phyloP scores from a whole-genome alignment of 2,888 invertebrate species.

The Volucella inflata region DNA sequence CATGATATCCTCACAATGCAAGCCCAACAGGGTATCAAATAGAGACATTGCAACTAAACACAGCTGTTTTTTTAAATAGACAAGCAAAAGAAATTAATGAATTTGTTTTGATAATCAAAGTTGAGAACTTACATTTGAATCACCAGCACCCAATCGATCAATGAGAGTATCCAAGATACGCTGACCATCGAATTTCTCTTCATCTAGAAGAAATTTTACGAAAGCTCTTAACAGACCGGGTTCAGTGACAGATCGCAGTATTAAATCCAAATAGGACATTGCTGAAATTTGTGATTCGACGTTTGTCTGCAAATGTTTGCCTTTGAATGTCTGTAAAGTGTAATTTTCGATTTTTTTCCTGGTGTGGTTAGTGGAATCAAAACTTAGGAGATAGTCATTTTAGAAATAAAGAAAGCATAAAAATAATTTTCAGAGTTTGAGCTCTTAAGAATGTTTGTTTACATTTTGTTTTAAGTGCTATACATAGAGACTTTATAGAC shows the following conservation, averaged over 20 bases:
- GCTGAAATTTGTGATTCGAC: constrained; percentile 95
- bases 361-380: constrained; percentile 80
- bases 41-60: constrained; percentile 95
- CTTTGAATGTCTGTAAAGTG: constrained; percentile 84
- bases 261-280: constrained; percentile 96
- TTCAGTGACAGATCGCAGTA: constrained; percentile 93
- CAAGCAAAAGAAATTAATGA: background rate
- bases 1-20: constrained; percentile 98
- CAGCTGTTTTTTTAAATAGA: constrained; percentile 84
- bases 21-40: constrained; percentile 94
- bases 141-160: constrained; percentile 89
- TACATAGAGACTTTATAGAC: constrained; percentile 4
- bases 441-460: background rate
- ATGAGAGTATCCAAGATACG: constrained; percentile 92
- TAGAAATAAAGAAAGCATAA: constrained; percentile 35
- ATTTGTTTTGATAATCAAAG: background rate
- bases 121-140: constrained; percentile 87
- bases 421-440: constrained; percentile 22
- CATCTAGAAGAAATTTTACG: constrained; percentile 92
- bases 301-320: constrained; percentile 90
- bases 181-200: constrained; percentile 93
- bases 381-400: constrained; percentile 44
- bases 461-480: background rate
- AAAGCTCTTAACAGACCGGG: constrained; percentile 92
- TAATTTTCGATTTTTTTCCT: constrained; percentile 82